Evolutionary conservation across 92 coral and sea anemone species (phyloP).

Genomic region (Epizoanthus scotinus): DNA sequence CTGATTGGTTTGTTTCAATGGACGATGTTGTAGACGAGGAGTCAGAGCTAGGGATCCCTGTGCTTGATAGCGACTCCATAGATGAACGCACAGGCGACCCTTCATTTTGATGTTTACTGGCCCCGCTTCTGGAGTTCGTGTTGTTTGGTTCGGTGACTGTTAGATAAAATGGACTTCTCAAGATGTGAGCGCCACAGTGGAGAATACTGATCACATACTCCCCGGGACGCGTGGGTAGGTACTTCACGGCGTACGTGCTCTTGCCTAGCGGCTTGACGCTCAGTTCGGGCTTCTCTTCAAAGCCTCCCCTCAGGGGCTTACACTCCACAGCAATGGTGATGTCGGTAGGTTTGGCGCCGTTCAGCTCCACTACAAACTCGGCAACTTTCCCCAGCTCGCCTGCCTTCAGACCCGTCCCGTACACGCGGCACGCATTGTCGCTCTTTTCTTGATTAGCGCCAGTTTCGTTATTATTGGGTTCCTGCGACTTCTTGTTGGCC

Average conservation of each 20-base stretch:
- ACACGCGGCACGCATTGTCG: constrained; percentile 68
- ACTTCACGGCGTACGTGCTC: constrained; percentile 88
- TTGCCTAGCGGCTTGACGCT: constrained; percentile 87
- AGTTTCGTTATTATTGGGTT: constrained; percentile 35
- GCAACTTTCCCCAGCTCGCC: constrained; percentile 93
- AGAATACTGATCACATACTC: constrained; percentile 87
- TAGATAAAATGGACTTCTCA: constrained; percentile 90
- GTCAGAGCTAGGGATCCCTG: constrained; percentile 5
- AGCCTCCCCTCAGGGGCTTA: constrained; percentile 75
- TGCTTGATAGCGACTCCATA: constrained; percentile 30
- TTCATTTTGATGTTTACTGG: constrained; percentile 11
- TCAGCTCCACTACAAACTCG: constrained; percentile 87
- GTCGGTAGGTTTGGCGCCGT: constrained; percentile 93
- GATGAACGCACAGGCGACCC: constrained; percentile 1
- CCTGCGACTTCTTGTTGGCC: constrained; percentile 40
- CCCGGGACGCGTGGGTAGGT: constrained; percentile 90
- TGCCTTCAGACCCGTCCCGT: constrained; percentile 80
- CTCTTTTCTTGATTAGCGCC: constrained; percentile 30
- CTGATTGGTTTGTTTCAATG: neutral
- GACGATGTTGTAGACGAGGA: neutral
- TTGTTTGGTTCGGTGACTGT: constrained; percentile 68
- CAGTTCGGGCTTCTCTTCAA: constrained; percentile 84
- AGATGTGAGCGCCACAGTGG: constrained; percentile 91
- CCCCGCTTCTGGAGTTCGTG: constrained; percentile 9
- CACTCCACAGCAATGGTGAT: constrained; percentile 96